Evolutionary conservation across 2,888 invertebrate genomes (phyloP), one percentile per base, ranked within the genome.

Genomic region (Anthrax anthrax): DNA sequence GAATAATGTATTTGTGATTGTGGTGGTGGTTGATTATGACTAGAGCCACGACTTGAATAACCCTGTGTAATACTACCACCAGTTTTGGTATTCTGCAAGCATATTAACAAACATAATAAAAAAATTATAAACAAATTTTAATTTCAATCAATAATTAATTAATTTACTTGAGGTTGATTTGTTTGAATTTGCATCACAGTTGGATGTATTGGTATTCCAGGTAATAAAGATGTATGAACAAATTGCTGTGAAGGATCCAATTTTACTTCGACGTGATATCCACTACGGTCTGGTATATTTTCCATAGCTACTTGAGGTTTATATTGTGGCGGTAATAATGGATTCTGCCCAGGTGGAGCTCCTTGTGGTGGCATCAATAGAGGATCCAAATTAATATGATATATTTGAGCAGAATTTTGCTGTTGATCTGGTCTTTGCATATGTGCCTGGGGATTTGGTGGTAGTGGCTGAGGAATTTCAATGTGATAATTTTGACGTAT

Each of bases 51-150:
- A 47, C 78, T 77, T 0, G 87, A 85, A 72, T 87, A 89, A 3
- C 87, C 87, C 50, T 86, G 81, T 1, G 86, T 84, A 50, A 89
- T 88, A 57, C 85, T 83, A 50, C 87, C 84, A 1, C 86, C 85
- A 1, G 82, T 76, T 61, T 85, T 84, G n/a, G 78, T 69, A 49
- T 77, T 77, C 81, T 82, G n/a, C n/a, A n/a, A n/a, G n/a, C n/a
- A n/a, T n/a, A n/a, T n/a, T n/a, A n/a, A n/a, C n/a, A n/a, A n/a
- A n/a, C n/a, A n/a, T n/a, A n/a, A n/a, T n/a, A n/a, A n/a, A n/a
- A 62, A 18, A 39, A 29, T 9, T 12, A 29, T 29, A 29, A 29
- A 29, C 6, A 9, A 29, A 9, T 29, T 29, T 29, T 9, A 6
- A 29, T 6, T 29, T 29, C 8, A 9, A 12, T 12, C 6, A 29